Evolutionary conservation across 2,797 vertebrate genomes (phyloP).

Genomic region (Ptychobarbus kaznakovi): DNA sequence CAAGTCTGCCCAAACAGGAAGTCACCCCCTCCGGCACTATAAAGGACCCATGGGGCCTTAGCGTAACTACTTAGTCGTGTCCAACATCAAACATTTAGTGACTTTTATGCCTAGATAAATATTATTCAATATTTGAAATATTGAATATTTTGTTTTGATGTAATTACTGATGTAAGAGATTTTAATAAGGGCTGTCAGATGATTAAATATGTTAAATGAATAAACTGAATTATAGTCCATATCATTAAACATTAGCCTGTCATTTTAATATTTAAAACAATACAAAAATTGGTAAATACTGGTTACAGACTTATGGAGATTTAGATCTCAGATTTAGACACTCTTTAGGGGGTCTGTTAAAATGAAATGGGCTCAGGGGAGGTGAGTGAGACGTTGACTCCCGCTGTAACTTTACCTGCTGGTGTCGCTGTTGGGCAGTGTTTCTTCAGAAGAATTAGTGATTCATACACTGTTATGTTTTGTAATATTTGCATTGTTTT

Average conservation of each 20-base stretch:
- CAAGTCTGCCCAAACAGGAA: constrained; percentile 4
- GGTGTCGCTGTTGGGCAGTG: too few species aligned
- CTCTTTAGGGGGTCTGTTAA: too few species aligned
- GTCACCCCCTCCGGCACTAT: neutral
- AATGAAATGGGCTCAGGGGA: too few species aligned
- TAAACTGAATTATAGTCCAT: neutral
- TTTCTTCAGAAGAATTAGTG: too few species aligned
- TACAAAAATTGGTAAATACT: neutral
- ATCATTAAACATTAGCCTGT: neutral
- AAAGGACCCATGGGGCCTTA: neutral
- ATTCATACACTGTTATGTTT: too few species aligned
- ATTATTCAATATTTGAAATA: neutral
- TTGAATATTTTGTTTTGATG: constrained; percentile 5
- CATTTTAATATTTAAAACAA: neutral
- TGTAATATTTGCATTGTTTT: too few species aligned
- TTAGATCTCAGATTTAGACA: neutral
- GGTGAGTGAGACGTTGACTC: too few species aligned
- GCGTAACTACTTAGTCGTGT: neutral
- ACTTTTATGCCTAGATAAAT: neutral
- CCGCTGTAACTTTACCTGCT: too few species aligned
- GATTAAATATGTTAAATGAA: neutral
- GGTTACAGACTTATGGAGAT: neutral
- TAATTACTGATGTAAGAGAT: neutral
- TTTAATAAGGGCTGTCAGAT: neutral
- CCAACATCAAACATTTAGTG: neutral